Base-by-base conservation (phyloP, 2,888 invertebrate genomes). In the Patella depressa region DNA sequence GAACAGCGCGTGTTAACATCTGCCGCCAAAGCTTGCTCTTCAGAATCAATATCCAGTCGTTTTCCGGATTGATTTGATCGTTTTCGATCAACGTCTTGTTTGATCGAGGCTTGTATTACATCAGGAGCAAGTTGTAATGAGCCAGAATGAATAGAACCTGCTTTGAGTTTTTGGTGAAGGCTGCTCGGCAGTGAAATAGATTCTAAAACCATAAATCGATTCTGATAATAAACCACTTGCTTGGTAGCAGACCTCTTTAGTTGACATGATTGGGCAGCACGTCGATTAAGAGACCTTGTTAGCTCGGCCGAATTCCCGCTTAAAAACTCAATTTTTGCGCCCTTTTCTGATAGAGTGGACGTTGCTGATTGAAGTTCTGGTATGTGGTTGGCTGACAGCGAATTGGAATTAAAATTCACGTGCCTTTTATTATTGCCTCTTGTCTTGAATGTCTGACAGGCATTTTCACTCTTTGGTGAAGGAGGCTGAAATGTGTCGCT, bases 141-240 rank as follows among this genome's bases (percentile, higher is more conserved):
- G 53, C 15, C 54, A 78, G 72, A 59, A 54, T 69, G 71, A 57
- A 45, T 69, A 34, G 55, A 45, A 24, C 69, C 54, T 17, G n/a
- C 45, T 55, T 19, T 53, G 76, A 24, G 53, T 24, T 54, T 72
- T 75, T 45, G 57, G 24, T 54, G 73, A 7, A 73, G 45, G 57
- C 75, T 54, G 34, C 73, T 69, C 54, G 59, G 55, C n/a, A 73
- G 53, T 19, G 79, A 73, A 24, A 74, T 73, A 19, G 81, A 65
- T 57, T 84, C 84, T 57, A 85, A 75, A 53, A 85, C 81, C 71
- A 84, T 77, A 78, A 85, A 85, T 82, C 85, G 85, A 81, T 85
- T 84, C 79, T 85, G 84, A 80, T 83, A 83, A 78, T 83, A 85
- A 24, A 84, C 80, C 34, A 83, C 84, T 55, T 81, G 81, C 34